These are phyloP conservation scores for Paratrypauchen microcephalus DNA, from an alignment of 2,797 vertebrate species.

Conservation along the genomic window DNA sequence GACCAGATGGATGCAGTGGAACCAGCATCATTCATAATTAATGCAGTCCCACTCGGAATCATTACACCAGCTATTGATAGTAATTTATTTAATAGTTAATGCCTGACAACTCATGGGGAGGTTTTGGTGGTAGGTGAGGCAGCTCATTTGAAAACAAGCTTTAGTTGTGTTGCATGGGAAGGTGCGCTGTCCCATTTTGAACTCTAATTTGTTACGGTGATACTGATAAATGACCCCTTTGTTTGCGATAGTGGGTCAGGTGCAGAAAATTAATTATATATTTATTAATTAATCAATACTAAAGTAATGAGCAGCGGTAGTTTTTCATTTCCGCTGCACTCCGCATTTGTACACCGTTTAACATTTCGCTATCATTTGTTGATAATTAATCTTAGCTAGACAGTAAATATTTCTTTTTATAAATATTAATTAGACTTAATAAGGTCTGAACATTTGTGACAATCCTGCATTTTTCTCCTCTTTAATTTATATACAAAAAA, in stretches of 20 bases:
- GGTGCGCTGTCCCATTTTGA: conserved; percentile 20
- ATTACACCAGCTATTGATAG: conserved; percentile 2
- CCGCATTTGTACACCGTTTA: conserved; percentile 32
- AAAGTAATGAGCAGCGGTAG: conserved; percentile 34
- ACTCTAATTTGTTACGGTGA: conserved; percentile 17
- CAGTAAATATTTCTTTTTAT: conserved; percentile 31
- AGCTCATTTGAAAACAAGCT: conserved; percentile 33
- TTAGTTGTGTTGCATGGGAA: neutral
- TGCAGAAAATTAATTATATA: conserved; percentile 34
- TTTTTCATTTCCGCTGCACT: conserved; percentile 20
- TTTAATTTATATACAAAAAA: conserved; percentile 12
- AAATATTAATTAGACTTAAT: conserved; percentile 20
- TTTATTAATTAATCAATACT: conserved; percentile 46
- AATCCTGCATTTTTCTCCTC: neutral
- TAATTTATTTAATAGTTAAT: conserved; percentile 58
- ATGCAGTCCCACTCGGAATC: conserved; percentile 20
- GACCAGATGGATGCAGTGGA: conserved; percentile 42
- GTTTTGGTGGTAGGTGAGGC: conserved; percentile 11
- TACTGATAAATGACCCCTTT: conserved; percentile 31
- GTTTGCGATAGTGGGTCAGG: conserved; percentile 28
- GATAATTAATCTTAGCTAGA: conserved; percentile 33
- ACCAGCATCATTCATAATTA: conserved; percentile 56
- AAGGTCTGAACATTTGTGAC: neutral
- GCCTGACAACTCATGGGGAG: conserved; percentile 23
- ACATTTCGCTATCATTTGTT: conserved; percentile 27